Evolutionary conservation across 1,140 invertebrate genomes (phyloP), one percentile per base, ranked within the genome.

Genomic region (Branchinecta lindahli): DNA sequence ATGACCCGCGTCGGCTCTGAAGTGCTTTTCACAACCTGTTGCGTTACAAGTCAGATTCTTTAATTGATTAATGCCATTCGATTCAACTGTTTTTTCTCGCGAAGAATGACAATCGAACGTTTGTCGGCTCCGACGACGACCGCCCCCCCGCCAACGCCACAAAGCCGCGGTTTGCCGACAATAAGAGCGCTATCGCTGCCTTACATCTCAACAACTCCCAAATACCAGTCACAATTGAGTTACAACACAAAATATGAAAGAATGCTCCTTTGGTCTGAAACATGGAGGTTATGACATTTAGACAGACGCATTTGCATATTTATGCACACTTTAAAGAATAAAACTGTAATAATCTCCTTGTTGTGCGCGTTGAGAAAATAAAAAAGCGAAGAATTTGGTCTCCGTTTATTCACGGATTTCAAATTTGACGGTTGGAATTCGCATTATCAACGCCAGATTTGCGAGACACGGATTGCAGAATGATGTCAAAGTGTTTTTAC

Each of bases 141-240:
- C 52, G 12, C 12, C 52, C 52, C 52, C 52, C 52, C 18, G 52
- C 52, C 52, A 20, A 61, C 4, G 12, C 52, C 12, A 61, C 52
- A 61, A 61, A 61, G 52, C 52, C 52, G 1, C 18, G 52, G 52
- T 61, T 61, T 61, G 52, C 52, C 52, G 52, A 61, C 52, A 61
- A 61, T 61, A 20, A 12, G 12, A 61, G 52, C 52, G 12, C 12
- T 61, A 61, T 61, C 52, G 52, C 52, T 12, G 52, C 12, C 52
- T 61, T 61, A 61, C 52, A 61, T 61, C 52, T 61, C 52, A 61
- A 61, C 52, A 61, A 61, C 52, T 61, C 52, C 52, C 52, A 61
- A 61, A 61, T 61, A 61, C 52, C 52, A 12, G 52, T 61, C 18
- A 20, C 52, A 61, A 61, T 61, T 61, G 52, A 61, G 52, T 61